Conservation (phyloP, 2,888 invertebrate species). For the Plebejus argus region DNA sequence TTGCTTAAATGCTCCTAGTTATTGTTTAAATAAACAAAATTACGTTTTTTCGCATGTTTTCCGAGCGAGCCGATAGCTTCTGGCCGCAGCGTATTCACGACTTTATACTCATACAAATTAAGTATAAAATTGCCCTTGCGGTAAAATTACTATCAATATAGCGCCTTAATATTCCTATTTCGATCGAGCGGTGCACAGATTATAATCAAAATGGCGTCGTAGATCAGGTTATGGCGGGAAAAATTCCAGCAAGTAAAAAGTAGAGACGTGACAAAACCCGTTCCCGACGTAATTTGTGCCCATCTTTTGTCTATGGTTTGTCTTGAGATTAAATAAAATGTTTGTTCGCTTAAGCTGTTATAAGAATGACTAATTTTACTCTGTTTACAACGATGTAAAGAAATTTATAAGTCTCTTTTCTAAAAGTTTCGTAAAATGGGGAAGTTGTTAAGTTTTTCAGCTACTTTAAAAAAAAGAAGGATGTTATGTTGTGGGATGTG, state of each 20-base stretch:
- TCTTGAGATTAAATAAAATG: slow-evolving; percentile 36
- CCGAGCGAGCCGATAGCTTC: too few relatives aligned
- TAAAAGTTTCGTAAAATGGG: too few relatives aligned
- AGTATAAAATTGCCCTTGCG: too few relatives aligned
- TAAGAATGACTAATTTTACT: neutral
- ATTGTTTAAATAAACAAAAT: too few relatives aligned
- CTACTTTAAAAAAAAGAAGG: too few relatives aligned
- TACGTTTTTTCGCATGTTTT: too few relatives aligned
- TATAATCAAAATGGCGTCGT: slow-evolving; percentile 71
- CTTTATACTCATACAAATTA: too few relatives aligned
- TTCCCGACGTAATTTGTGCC: slow-evolving; percentile 52
- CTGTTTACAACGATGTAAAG: neutral
- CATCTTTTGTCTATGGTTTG: slow-evolving; percentile 59
- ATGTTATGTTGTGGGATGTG: too few relatives aligned
- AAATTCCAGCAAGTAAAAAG: slow-evolving; percentile 61
- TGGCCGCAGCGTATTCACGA: too few relatives aligned
- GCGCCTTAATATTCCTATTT: slow-evolving; percentile 22
- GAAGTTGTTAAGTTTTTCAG: too few relatives aligned
- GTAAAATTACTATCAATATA: too few relatives aligned
- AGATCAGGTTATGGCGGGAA: slow-evolving; percentile 61
- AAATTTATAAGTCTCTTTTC: neutral
- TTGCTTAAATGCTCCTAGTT: too few relatives aligned
- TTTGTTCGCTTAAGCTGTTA: slow-evolving; percentile 15
- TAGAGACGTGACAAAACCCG: slow-evolving; percentile 57
- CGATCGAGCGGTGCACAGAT: slow-evolving; percentile 50